A percentile compares a stretch with the other conserved stretches of the same genome.
These are phyloP conservation scores for Rhyacophila evoluta DNA, from an alignment of 2,888 invertebrate genomes.

Conservation along the genomic window DNA sequence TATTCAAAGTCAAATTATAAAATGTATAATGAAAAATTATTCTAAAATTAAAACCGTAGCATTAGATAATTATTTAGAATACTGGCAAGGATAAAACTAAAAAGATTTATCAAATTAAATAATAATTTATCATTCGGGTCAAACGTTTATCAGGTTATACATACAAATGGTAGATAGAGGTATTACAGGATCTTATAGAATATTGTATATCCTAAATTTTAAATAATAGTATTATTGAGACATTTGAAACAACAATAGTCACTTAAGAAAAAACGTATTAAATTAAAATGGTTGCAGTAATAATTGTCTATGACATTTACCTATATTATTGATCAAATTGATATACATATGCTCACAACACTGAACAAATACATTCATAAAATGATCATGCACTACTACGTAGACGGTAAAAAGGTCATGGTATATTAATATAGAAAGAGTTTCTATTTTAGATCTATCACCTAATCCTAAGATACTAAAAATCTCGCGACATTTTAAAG, in stretches of 20 bases:
- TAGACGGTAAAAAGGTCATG: constrained; percentile 22
- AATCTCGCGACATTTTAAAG: not conserved
- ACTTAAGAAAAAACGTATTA: not conserved
- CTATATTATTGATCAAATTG: not conserved
- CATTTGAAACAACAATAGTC: not conserved
- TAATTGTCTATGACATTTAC: constrained; percentile 2
- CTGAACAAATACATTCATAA: constrained; percentile 40
- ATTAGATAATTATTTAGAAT: not conserved
- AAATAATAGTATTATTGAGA: not conserved
- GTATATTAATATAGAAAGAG: constrained; percentile 10
- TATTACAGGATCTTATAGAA: no score
- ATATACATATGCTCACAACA: constrained; percentile 45
- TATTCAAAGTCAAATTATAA: not conserved
- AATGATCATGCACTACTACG: constrained; percentile 27
- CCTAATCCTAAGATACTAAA: not conserved
- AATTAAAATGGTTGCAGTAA: not conserved
- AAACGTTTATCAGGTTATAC: not conserved
- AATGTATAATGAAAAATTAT: not conserved
- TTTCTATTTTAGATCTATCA: not conserved
- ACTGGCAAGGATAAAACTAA: not conserved
- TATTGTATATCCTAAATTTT: no score
- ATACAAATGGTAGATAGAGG: not conserved
- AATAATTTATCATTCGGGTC: not conserved
- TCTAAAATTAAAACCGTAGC: not conserved
- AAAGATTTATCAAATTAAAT: not conserved